Conservation (phyloP, 2,888 invertebrate species). For the Galerucella calmariensis region DNA sequence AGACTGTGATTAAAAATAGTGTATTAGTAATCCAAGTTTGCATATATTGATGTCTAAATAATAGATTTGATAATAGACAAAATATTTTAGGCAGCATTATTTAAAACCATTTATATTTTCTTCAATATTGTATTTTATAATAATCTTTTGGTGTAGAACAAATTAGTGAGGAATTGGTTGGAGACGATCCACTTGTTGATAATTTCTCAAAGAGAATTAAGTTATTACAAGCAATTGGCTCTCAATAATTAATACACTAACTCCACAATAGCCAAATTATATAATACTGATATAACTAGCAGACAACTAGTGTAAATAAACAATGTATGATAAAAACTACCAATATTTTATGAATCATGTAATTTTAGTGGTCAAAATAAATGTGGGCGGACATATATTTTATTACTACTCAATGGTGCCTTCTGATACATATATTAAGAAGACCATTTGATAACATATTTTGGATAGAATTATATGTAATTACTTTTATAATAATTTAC, state of each 20-base stretch:
- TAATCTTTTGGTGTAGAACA: too few relatives aligned
- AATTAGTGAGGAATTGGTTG: too few relatives aligned
- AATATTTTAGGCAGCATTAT: not conserved
- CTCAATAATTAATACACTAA: not conserved
- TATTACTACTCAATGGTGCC: not conserved
- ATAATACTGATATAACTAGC: not conserved
- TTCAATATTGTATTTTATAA: too few relatives aligned
- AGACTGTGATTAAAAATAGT: constrained; percentile 6
- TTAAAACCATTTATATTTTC: too few relatives aligned
- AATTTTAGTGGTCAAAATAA: not conserved
- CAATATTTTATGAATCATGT: not conserved
- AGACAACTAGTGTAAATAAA: not conserved
- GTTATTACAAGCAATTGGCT: too few relatives aligned
- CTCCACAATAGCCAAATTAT: not conserved
- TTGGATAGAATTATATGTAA: not conserved
- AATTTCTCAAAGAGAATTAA: too few relatives aligned
- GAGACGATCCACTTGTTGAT: not conserved
- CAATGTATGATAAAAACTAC: not conserved
- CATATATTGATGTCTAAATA: not conserved
- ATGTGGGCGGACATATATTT: not conserved
- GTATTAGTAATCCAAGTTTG: not conserved
- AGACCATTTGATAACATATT: too few relatives aligned
- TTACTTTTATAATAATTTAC: not conserved
- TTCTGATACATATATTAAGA: not conserved
- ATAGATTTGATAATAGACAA: constrained; percentile 1